Evolutionary conservation across 2,888 invertebrate species (phyloP).

Genomic region (Orthonevra nobilis): DNA sequence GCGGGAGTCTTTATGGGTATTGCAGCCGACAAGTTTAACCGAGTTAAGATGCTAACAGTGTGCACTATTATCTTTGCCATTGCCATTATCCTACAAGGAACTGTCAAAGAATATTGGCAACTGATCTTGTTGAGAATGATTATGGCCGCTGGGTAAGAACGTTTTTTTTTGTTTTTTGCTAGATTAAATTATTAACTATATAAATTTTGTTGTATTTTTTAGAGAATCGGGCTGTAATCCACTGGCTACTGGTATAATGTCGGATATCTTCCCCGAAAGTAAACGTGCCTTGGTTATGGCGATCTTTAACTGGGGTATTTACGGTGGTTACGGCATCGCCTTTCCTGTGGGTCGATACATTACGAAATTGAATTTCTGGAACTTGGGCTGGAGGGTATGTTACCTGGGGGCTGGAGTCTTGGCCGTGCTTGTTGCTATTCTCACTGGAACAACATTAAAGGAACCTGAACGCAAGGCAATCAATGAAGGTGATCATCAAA

Average conservation of each 20-base stretch:
- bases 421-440: conserved; percentile 85
- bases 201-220: conserved; percentile 44
- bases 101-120: conserved; percentile 94
- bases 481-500: conserved; percentile 83
- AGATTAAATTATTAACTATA: background rate
- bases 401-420: conserved; percentile 90
- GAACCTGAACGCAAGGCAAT: conserved; percentile 90
- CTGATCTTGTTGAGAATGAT: conserved; percentile 91
- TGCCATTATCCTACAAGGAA: conserved; percentile 92
- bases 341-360: conserved; percentile 95
- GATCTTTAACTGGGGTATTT: conserved; percentile 97
- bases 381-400: conserved; percentile 90
- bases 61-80: conserved; percentile 91
- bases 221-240: conserved; percentile 94
- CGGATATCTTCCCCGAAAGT: conserved; percentile 89
- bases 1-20: conserved; percentile 92
- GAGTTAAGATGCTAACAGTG: conserved; percentile 87
- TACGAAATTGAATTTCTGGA: conserved; percentile 87
- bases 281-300: conserved; percentile 94
- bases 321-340: conserved; percentile 95
- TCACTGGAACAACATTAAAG: conserved; percentile 87
- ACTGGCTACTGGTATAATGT: conserved; percentile 90
- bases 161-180: conserved; percentile 24
- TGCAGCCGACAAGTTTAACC: conserved; percentile 89
- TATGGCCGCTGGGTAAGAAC: conserved; percentile 90